phyloP scores from a whole-genome alignment of 2,797 vertebrate species.

The Characodon lateralis region DNA sequence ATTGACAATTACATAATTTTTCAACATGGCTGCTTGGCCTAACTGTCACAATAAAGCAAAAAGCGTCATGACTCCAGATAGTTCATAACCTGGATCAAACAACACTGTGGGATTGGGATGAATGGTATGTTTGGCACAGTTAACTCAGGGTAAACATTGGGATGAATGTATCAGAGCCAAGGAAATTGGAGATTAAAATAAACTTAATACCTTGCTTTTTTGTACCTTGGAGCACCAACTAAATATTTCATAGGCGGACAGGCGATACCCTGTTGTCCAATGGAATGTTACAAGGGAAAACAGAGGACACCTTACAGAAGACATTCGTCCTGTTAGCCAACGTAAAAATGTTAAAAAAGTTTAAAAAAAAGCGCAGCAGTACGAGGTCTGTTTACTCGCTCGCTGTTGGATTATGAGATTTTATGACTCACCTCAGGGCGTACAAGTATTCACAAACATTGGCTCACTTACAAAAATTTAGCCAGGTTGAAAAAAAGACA shows the following conservation, averaged over 20 bases:
- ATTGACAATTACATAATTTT: neutral
- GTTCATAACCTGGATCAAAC: conserved; percentile 1
- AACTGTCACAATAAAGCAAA: neutral
- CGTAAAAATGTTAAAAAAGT: neutral
- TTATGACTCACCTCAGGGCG: conserved; percentile 3
- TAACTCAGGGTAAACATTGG: conserved; percentile 18
- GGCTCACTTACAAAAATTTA: neutral
- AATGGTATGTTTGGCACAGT: conserved; percentile 36
- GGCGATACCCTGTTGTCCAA: conserved; percentile 60
- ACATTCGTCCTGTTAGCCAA: neutral
- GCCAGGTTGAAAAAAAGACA: neutral
- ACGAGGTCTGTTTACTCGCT: neutral
- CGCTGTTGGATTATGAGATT: neutral
- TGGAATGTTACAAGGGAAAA: conserved; percentile 62
- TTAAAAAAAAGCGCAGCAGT: neutral
- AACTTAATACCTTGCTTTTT: conserved; percentile 68
- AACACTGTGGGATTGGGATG: conserved; percentile 22
- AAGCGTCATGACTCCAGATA: neutral
- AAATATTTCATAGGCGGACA: conserved; percentile 76
- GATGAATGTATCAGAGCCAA: conserved; percentile 29
- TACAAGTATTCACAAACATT: conserved; percentile 4
- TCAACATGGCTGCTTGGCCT: neutral
- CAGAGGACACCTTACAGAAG: conserved; percentile 1
- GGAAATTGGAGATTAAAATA: conserved; percentile 66
- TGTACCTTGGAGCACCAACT: conserved; percentile 49